Conservation (phyloP, 2,888 invertebrate genomes). For the Andrena trimmerana region DNA sequence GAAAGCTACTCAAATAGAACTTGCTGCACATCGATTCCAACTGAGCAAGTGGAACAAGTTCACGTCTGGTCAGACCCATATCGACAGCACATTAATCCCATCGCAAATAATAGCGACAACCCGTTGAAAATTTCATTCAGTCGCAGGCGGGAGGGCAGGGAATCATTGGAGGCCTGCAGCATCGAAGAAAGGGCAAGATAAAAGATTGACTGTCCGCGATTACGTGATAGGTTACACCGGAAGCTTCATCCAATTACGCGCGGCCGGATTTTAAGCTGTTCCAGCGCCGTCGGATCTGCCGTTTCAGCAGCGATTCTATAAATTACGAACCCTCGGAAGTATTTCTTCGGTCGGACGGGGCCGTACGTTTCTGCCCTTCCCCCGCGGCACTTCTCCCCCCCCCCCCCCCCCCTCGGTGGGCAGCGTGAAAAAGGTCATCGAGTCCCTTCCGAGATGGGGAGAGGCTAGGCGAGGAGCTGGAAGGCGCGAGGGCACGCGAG, state of each 20-base stretch:
- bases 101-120: background rate
- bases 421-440: constrained; percentile 1
- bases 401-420: background rate
- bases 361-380: background rate
- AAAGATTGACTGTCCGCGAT: background rate
- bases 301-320: constrained; percentile 73
- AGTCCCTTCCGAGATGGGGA: background rate
- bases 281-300: constrained; percentile 51
- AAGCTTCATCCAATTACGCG: constrained; percentile 19
- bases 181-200: background rate
- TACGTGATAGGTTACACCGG: constrained; percentile 7
- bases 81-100: background rate
- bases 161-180: background rate
- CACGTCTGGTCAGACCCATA: background rate
- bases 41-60: background rate
- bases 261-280: constrained; percentile 31
- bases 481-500: background rate
- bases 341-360: constrained; percentile 63
- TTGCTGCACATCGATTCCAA: background rate
- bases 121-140: background rate
- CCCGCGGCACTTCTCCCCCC: background rate
- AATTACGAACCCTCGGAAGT: constrained; percentile 74
- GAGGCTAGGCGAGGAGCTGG: background rate
- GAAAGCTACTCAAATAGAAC: too few relatives aligned
- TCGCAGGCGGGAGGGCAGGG: background rate